Conservation (phyloP, 92 coral and sea anemone genomes). For the Phenganax stokvisi region DNA sequence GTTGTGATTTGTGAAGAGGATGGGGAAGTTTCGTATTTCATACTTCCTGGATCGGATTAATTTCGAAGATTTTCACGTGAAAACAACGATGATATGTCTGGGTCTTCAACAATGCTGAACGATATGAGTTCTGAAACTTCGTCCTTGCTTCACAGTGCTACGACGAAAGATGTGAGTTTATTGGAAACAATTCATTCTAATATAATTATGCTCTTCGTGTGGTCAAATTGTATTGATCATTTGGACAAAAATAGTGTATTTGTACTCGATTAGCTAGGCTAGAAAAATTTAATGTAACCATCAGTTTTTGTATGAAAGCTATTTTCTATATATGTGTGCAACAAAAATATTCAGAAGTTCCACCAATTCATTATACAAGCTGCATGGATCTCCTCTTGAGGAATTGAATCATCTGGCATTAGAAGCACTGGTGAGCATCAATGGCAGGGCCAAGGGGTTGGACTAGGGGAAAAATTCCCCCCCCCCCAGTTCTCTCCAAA, state of each 20-base stretch:
- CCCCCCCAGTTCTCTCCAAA: too few species aligned
- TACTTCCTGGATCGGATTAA: neutral
- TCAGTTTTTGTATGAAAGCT: too few species aligned
- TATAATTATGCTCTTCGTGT: neutral
- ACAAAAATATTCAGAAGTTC: too few species aligned
- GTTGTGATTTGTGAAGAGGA: neutral
- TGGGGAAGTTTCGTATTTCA: constrained; percentile 9
- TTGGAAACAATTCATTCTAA: neutral
- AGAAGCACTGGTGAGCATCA: too few species aligned
- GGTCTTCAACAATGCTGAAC: constrained; percentile 1
- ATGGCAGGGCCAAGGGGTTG: too few species aligned
- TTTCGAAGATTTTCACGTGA: neutral
- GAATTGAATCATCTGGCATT: too few species aligned
- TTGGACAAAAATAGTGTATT: neutral
- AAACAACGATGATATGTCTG: neutral
- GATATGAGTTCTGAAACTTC: constrained; percentile 21
- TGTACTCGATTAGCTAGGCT: too few species aligned
- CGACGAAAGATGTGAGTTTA: neutral
- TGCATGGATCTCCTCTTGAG: too few species aligned
- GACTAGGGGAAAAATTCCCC: too few species aligned
- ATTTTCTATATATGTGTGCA: too few species aligned
- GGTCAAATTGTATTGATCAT: neutral
- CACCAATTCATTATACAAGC: too few species aligned
- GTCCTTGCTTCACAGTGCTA: neutral
- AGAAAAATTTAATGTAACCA: too few species aligned